Evolutionary conservation across 2,113 vertebrate genomes (phyloP).

Genomic region (Vireo altiloquus): DNA sequence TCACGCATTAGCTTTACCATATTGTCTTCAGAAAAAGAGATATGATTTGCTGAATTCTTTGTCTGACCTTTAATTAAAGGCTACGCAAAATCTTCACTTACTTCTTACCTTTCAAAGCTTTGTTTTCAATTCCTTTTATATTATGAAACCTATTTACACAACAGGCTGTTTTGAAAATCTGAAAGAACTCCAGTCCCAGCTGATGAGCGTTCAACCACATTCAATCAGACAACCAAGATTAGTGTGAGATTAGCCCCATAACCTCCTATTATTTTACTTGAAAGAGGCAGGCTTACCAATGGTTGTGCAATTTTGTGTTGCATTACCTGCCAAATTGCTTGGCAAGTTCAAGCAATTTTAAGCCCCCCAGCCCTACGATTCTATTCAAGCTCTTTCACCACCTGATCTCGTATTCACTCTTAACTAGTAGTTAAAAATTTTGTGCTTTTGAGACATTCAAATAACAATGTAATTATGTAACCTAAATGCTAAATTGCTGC

Average conservation of each 20-base stretch:
- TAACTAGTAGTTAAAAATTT: neutral
- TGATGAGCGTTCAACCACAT: rapidly evolving
- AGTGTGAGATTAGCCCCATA: constrained; percentile 26
- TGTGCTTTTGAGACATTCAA: neutral
- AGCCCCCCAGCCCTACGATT: neutral
- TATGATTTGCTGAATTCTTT: neutral
- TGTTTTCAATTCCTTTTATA: neutral
- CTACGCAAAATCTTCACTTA: neutral
- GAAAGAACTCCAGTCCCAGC: neutral
- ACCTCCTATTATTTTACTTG: neutral
- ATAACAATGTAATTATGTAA: neutral
- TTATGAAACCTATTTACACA: constrained; percentile 18
- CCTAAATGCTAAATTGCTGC: neutral
- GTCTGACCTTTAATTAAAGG: neutral
- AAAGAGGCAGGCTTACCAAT: constrained; percentile 10
- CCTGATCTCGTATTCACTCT: neutral
- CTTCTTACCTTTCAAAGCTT: neutral
- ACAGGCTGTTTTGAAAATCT: neutral
- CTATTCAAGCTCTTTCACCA: neutral
- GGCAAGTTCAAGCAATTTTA: neutral
- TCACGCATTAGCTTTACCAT: neutral
- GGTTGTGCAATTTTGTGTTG: neutral
- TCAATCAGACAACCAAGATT: neutral
- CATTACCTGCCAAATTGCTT: neutral
- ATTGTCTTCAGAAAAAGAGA: neutral